Base-by-base conservation (phyloP, 2,113 vertebrate genomes). In the Brienomyrus longianalis region DNA sequence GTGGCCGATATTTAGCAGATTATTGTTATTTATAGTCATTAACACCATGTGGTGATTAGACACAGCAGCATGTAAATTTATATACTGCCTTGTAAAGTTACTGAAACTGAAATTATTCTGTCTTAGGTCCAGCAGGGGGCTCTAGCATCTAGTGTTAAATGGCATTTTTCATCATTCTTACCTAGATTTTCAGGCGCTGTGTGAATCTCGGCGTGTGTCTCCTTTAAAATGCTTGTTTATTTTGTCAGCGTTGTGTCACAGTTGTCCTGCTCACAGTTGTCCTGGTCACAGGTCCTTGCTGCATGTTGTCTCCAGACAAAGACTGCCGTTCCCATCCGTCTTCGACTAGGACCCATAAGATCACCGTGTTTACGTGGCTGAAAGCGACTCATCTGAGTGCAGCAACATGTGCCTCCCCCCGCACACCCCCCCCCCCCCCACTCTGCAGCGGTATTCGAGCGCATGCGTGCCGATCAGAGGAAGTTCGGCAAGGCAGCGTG, bases 401-500 rank as follows among this genome's bases (percentile, higher is more conserved):
- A 39, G 1, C 39, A 1, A 39, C 39, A 1, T 39, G 39, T 39
- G 1, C 59, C 2, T 84, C 70, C 54, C 17, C 31, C 86, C 5
- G 77, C 62, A 13, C 11, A 52, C 3, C 86, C 59, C 92, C 80
- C 54, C 15, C 70, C 86, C 4, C 86, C 62, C 92, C 77, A 43
- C 27, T 59, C 51, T 23, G 39, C 91, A 99, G 98, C 97, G 91
- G 94, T 99, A 74, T 97, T 96, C 0, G 98, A 99, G 95, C 96
- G 98, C 87, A 99, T 99, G 98, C 94, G 97, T 90, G 96, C 95
- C 7, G 98, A 99, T 94, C 97, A 99, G 95, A 98, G 96, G 95
- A 98, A 97, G 94, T 98, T 99, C 88, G 98, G 98, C 31, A 99
- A 98, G 95, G 96, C 98, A 17, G 96, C 98, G 0, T 99, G 98